A percentile compares a stretch with the other conserved stretches of the same genome.
Conservation (phyloP, 1,140 invertebrate genomes). For the Episyrphus balteatus region DNA sequence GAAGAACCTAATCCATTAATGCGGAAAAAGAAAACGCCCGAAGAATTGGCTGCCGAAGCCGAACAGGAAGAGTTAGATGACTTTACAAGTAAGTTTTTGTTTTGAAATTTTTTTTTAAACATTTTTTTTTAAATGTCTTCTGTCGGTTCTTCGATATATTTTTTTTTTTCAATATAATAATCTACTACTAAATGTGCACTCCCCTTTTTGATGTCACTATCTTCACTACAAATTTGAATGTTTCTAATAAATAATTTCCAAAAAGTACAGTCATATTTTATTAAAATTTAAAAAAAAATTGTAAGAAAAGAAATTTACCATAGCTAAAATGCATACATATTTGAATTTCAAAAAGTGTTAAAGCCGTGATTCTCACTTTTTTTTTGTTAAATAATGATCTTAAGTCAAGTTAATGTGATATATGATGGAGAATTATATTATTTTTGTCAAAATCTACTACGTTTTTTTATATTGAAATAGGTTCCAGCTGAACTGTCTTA, state of each 20-base stretch:
- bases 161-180: background rate
- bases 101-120: background rate
- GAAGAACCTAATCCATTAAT: slow-evolving; percentile 82
- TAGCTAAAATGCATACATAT: too few relatives aligned
- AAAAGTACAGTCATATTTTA: too few relatives aligned
- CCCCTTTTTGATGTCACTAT: background rate
- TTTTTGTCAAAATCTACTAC: too few relatives aligned
- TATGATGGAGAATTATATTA: too few relatives aligned
- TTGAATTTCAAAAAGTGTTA: too few relatives aligned
- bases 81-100: slow-evolving; percentile 77
- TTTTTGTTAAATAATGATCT: too few relatives aligned
- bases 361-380: too few relatives aligned
- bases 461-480: too few relatives aligned
- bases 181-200: background rate
- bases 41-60: slow-evolving; percentile 88
- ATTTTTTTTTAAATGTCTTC: background rate
- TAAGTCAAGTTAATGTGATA: too few relatives aligned
- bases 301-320: too few relatives aligned
- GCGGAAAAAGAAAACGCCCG: slow-evolving; percentile 96
- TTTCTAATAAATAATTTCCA: background rate
- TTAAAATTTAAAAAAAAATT: too few relatives aligned
- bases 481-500: too few relatives aligned
- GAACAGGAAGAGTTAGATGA: slow-evolving; percentile 91
- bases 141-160: background rate
- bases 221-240: background rate